Evolutionary conservation across 92 coral and sea anemone genomes (phyloP), one percentile per base, ranked within the genome.

Genomic region (Anthopleura xanthogrammica): DNA sequence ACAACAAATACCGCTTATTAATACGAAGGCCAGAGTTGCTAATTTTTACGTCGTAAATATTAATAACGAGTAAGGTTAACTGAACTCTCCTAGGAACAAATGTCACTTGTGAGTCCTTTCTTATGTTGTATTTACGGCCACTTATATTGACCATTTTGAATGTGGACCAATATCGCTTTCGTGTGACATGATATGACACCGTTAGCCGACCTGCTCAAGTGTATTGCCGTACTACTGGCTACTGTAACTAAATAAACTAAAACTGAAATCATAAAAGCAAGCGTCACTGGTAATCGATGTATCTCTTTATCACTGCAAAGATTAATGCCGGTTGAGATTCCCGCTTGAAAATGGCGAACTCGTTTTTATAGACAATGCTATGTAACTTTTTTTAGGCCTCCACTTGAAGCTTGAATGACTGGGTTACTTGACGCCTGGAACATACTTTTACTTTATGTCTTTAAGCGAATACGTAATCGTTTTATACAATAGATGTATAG

Each of bases 1-100:
- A 85, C 57, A 24, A 68, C 74, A 58, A 81, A 80, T 29, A 42
- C 68, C 82, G 77, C 77, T 84, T 86, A 90, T 90, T 87, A 87
- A 90, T 90, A 80, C 81, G 72, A 73, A 6, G 79, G 23, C 68
- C 85, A 82, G 50, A 41, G 79, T 72, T 56, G 60, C 71, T 43
- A 68, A 71, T 52, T 75, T 54, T 55, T 83, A 29, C 4, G 57
- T 46, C 46, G 85, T 83, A 72, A 83, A 83, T 73, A 75, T 70
- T 83, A 56, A 83, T 83, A 55, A 71, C 40, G 56, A 64, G 72
- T 36, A 64, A 23, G 66, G 60, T 54, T 77, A 48, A 23, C 65
- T 60, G 66, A 54, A 77, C 65, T 22, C 65, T 77, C 41, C 36
- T 23, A 68, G 74, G 74, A 68, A 68, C 74, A 68, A 68, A 68